phyloP scores from a whole-genome alignment of 2,797 vertebrate genomes.

The Stomatorhinus walkeri region DNA sequence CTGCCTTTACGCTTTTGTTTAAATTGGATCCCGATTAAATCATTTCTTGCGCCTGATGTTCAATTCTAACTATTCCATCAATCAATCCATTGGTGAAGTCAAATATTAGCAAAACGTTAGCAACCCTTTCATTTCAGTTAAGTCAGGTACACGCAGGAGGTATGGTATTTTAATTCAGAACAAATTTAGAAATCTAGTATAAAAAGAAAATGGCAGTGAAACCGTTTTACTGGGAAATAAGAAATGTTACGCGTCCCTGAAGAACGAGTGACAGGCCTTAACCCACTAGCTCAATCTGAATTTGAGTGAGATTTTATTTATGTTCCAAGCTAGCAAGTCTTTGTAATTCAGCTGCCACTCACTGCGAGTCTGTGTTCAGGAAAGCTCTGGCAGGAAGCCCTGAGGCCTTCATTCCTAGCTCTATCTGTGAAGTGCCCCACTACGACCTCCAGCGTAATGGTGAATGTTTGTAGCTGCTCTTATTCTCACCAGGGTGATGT shows the following conservation, averaged over 20 bases:
- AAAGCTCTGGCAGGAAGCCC: slow-evolving; percentile 34
- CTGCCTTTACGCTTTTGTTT: not conserved
- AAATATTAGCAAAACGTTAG: not conserved
- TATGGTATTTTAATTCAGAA: not conserved
- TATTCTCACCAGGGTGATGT: slow-evolving; percentile 18
- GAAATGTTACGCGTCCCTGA: slow-evolving; percentile 28
- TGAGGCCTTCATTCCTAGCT: slow-evolving; percentile 43
- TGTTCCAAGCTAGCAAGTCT: slow-evolving; percentile 50
- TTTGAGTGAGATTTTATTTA: slow-evolving; percentile 50
- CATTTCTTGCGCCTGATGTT: not conserved
- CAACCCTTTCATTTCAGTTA: not conserved
- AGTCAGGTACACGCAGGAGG: not conserved
- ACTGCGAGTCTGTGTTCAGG: slow-evolving; percentile 32
- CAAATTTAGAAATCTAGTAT: not conserved
- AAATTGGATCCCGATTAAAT: not conserved
- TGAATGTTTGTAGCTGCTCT: slow-evolving; percentile 22
- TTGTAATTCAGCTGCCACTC: slow-evolving; percentile 49
- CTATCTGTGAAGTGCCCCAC: slow-evolving; percentile 37
- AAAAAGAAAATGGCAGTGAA: not conserved
- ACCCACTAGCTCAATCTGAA: slow-evolving; percentile 45
- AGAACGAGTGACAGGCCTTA: slow-evolving; percentile 36
- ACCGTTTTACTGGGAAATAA: slow-evolving; percentile 17
- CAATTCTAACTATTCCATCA: not conserved
- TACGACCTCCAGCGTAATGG: slow-evolving; percentile 34
- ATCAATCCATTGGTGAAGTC: not conserved